Conservation (phyloP, 1,140 invertebrate genomes). For the Dendrolimus punctatus region DNA sequence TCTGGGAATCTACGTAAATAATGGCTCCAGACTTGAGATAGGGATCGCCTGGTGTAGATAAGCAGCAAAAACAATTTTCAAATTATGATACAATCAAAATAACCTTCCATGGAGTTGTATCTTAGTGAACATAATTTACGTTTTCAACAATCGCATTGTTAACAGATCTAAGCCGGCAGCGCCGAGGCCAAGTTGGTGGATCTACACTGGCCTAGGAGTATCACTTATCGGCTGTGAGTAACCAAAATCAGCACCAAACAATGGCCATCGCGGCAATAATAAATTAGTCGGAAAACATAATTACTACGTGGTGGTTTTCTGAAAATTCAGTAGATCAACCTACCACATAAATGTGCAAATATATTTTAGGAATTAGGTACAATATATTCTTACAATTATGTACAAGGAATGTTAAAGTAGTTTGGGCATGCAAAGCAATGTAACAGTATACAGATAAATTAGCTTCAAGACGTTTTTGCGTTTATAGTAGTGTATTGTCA, state of each 20-base stretch:
- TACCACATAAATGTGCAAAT: too few relatives aligned
- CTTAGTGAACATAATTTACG: constrained; percentile 23
- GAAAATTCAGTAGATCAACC: too few relatives aligned
- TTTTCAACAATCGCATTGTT: constrained; percentile 33
- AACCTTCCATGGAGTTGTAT: constrained; percentile 24
- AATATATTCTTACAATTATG: too few relatives aligned
- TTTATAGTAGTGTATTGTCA: too few relatives aligned
- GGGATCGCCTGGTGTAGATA: constrained; percentile 8
- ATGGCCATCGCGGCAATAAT: constrained; percentile 8
- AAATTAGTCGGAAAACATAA: constrained; percentile 4
- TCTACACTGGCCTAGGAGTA: constrained; percentile 3
- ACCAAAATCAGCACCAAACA: constrained; percentile 11
- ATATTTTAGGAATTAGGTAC: too few relatives aligned
- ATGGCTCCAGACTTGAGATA: background rate
- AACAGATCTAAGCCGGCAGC: constrained; percentile 14
- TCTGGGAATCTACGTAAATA: constrained; percentile 7
- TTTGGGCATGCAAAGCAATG: too few relatives aligned
- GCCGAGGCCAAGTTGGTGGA: constrained; percentile 10
- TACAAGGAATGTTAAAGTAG: too few relatives aligned
- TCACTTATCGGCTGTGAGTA: constrained; percentile 3
- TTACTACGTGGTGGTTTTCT: background rate
- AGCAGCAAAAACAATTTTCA: constrained; percentile 20
- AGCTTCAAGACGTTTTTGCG: too few relatives aligned
- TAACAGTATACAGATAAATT: too few relatives aligned
- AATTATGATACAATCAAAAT: constrained; percentile 19